Percentiles rank a stretch among this genome's conserved stretches.
Evolutionary conservation across 2,113 vertebrate species (phyloP).

Genomic region (Columba livia): DNA sequence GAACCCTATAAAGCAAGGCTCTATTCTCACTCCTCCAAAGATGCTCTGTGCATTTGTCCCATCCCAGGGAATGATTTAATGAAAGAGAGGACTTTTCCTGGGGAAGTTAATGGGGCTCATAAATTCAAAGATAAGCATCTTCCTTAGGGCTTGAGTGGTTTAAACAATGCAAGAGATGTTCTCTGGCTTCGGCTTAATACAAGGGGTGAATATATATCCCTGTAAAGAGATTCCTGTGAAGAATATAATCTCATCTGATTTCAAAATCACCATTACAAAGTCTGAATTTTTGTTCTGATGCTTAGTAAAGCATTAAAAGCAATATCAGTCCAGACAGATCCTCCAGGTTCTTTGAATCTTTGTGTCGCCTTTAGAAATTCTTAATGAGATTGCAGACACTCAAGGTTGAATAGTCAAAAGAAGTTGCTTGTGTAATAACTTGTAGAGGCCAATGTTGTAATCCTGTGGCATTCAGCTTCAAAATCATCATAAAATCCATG

Average conservation of each 20-base stretch:
- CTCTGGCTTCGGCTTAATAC: background rate
- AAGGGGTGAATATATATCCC: background rate
- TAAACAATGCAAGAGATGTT: background rate
- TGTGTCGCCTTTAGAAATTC: background rate
- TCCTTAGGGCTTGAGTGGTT: background rate
- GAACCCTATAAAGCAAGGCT: background rate
- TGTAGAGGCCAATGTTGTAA: background rate
- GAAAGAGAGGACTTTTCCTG: background rate
- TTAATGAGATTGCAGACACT: background rate
- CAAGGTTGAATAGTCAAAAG: background rate
- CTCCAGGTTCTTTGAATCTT: background rate
- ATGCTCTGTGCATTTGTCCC: background rate
- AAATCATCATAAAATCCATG: background rate
- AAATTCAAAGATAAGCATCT: slow-evolving; percentile 22
- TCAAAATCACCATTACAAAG: background rate
- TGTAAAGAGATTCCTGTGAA: background rate
- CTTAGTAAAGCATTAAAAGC: background rate
- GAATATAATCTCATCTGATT: background rate
- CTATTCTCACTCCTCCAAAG: background rate
- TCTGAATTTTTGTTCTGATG: background rate
- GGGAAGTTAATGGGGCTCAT: slow-evolving; percentile 4
- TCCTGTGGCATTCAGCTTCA: background rate
- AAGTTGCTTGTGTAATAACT: background rate
- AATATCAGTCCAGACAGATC: background rate
- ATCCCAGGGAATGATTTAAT: slow-evolving; percentile 42